phyloP scores from a whole-genome alignment of 2,113 vertebrate genomes.

The Poicephalus meyeri region DNA sequence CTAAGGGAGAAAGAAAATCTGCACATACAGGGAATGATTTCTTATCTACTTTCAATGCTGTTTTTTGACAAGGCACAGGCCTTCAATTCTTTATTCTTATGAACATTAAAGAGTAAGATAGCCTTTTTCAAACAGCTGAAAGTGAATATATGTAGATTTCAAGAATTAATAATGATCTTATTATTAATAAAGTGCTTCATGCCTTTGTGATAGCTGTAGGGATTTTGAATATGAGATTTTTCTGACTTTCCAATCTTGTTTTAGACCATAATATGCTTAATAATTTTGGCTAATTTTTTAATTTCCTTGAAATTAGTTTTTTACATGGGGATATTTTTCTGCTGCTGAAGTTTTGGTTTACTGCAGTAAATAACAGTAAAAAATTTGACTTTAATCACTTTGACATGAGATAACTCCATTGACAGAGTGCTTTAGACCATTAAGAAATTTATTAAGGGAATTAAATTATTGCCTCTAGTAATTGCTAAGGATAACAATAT shows the following conservation, averaged over 20 bases:
- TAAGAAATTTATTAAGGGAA: background rate
- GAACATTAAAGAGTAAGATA: background rate
- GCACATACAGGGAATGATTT: background rate
- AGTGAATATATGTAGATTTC: background rate
- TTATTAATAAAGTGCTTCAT: background rate
- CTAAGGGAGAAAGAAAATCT: background rate
- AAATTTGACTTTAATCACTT: background rate
- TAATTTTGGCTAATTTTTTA: background rate
- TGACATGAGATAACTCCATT: background rate
- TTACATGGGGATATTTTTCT: background rate
- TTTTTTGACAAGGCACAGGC: background rate
- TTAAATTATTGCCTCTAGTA: conserved; percentile 24
- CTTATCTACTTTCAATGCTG: background rate
- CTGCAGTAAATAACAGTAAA: background rate
- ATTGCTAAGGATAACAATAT: background rate
- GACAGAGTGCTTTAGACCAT: background rate
- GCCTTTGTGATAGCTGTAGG: background rate
- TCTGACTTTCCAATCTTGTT: background rate
- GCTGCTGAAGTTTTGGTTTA: background rate
- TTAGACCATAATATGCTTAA: background rate
- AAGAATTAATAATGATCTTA: background rate
- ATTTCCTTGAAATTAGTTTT: conserved; percentile 11
- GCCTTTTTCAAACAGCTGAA: background rate
- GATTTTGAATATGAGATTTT: background rate
- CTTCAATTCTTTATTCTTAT: background rate